These are phyloP conservation scores for Apoderus coryli DNA, from an alignment of 2,888 invertebrate genomes.

Conservation along the genomic window DNA sequence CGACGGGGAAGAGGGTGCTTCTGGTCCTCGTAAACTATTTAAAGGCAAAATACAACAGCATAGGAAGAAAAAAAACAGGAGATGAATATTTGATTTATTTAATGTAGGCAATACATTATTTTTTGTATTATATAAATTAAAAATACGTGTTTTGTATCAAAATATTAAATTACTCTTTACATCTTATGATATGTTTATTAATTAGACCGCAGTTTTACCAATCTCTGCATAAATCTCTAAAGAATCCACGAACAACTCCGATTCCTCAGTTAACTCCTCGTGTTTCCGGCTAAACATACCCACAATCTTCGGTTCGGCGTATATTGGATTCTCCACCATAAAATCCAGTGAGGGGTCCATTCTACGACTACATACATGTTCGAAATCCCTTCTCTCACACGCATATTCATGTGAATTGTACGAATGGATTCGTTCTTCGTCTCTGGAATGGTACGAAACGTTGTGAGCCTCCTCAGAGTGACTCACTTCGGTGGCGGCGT, in stretches of 20 bases:
- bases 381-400: no score
- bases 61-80: conserved; percentile 29
- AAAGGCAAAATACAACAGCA: conserved; percentile 30
- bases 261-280: no score
- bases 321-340: conserved; percentile 6
- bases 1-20: conserved; percentile 67
- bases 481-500: no score
- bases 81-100: conserved; percentile 8
- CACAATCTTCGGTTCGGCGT: conserved; percentile 12
- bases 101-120: no score
- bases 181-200: background rate
- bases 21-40: conserved; percentile 64
- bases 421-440: conserved; percentile 1
- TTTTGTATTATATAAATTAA: no score
- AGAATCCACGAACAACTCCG: conserved; percentile 25
- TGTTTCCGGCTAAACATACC: no score
- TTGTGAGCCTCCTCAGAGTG: no score
- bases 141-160: no score
- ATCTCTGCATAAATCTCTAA: conserved; percentile 20
- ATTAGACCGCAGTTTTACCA: background rate
- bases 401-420: conserved; percentile 3
- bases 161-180: no score
- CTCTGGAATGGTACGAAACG: no score
- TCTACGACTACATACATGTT: no score
- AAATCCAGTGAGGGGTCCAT: no score